Percentiles rank a stretch among this genome's conserved stretches.
Conservation (phyloP, 1,140 invertebrate species). For the Trichomalopsis sarcophagae region DNA sequence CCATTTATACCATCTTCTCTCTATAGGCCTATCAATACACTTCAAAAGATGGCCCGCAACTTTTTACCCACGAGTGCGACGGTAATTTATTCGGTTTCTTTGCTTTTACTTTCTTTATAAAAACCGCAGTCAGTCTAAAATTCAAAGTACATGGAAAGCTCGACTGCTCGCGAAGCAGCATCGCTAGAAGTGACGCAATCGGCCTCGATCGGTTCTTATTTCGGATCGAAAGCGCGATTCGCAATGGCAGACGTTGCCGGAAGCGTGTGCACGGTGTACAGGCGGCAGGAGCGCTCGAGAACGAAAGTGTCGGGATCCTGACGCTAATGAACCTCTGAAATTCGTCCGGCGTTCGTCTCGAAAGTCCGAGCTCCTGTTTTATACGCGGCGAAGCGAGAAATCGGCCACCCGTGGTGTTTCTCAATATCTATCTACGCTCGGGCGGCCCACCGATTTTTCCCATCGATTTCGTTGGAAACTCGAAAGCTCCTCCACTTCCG, state of each 20-base stretch:
- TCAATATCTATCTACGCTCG: background rate
- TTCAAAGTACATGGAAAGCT: too few species aligned
- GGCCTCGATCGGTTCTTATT: background rate
- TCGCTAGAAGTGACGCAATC: background rate
- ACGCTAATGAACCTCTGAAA: slow-evolving; percentile 38
- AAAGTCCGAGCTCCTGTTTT: slow-evolving; percentile 16
- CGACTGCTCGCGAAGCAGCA: too few species aligned
- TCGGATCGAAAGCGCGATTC: background rate
- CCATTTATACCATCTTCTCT: background rate
- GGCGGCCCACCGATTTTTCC: background rate
- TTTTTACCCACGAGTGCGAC: too few species aligned
- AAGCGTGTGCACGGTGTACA: background rate
- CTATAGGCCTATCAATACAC: background rate
- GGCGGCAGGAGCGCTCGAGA: background rate
- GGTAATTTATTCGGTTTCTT: background rate
- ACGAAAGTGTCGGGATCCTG: slow-evolving; percentile 20
- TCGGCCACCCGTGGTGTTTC: background rate
- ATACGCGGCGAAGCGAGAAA: background rate
- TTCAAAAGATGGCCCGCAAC: background rate
- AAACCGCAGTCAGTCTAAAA: background rate
- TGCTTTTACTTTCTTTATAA: background rate
- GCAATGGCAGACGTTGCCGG: background rate
- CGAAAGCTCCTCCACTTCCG: background rate
- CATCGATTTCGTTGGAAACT: slow-evolving; percentile 3
- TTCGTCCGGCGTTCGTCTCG: slow-evolving; percentile 33